Base-by-base conservation (phyloP, 2,797 vertebrate species). In the Monodelphis domestica region DNA sequence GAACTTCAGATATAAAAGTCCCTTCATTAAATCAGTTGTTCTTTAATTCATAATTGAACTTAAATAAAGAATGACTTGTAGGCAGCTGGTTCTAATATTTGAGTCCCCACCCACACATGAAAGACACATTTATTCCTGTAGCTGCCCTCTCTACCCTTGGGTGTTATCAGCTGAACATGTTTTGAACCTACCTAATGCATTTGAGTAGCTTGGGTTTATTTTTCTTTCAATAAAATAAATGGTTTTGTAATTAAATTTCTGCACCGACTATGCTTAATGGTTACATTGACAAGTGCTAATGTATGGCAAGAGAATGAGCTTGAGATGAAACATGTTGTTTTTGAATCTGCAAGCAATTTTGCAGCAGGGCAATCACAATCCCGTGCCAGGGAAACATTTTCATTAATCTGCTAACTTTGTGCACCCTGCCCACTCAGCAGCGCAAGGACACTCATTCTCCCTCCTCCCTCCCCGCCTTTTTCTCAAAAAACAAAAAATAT, bases 161-260 rank as follows among this genome's bases (percentile, higher is more conserved):
- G 99, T 99, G 99, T 99, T 99, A 99, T 99, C 99, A 99, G 99
- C 98, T 98, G 98, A 98, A 98, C 98, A 98, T 98, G 98, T 98
- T 99, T 98, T 99, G 98, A 98, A 98, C 98, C 99, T 98, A 98
- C 98, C 98, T 99, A 99, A 99, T 99, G 99, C 99, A 99, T 99
- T 98, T 97, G 98, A 99, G 98, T 99, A 99, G 98, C 97, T 98
- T 98, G 97, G 98, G 99, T 99, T 99, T 99, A 99, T 99, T 99
- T 99, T 99, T 99, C 99, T 99, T 99, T 99, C 99, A 99, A 99
- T 98, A 98, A 99, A 99, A 99, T 99, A 99, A 99, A 99, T 99
- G 99, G 99, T 99, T 99, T 99, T 98, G 99, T 99, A 99, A 99
- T 99, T 99, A 99, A 99, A 99, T 99, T 99, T 99, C 98, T 98